Base-by-base conservation (phyloP, 2,113 vertebrate species). In the Recurvirostra avosetta region DNA sequence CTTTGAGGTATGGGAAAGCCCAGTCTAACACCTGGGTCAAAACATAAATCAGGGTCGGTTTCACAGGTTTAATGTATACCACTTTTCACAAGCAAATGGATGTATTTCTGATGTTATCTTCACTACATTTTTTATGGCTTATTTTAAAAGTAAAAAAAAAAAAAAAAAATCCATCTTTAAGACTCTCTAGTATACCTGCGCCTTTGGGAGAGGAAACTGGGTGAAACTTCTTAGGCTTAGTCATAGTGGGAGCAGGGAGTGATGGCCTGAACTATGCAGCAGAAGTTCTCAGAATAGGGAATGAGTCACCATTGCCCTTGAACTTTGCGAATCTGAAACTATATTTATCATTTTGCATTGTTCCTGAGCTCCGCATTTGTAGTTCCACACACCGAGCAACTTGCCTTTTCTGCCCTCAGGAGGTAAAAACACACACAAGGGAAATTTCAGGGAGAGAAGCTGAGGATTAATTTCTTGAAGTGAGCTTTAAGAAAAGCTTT, bases 281-380 rank as follows among this genome's bases (percentile, higher is more conserved):
- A 86, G 59, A 96, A 93, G 71, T 86, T 93, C 94, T 92, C 89
- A 92, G 91, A 91, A 93, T 75, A 95, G 91, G 22, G 40, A 74
- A 26, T 97, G 95, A 97, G 94, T 97, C 95, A 96, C 70, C 90
- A 55, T 1, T 73, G 86, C 61, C 88, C 95, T 94, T 94, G 96
- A 96, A 93, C 96, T 91, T 56, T 22, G 66, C 85, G 91, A 72
- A 94, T 85, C 86, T 85, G 91, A 89, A 96, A 94, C 92, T 91
- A 82, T 89, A 96, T 95, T 95, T 96, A 85, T 70, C 47, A 92
- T 89, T 96, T 82, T 75, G 53, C 89, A 94, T 96, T 97, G 92
- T 92, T 96, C 86, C 77, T 25, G 38, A 89, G 58, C 63, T 85
- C 65, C 32, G 68, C 41, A 25, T 83, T 66, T 87, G 66, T 26